Evolutionary conservation across 2,113 vertebrate genomes (phyloP), one percentile per base, ranked within the genome.

Genomic region (Carlito syrichta): DNA sequence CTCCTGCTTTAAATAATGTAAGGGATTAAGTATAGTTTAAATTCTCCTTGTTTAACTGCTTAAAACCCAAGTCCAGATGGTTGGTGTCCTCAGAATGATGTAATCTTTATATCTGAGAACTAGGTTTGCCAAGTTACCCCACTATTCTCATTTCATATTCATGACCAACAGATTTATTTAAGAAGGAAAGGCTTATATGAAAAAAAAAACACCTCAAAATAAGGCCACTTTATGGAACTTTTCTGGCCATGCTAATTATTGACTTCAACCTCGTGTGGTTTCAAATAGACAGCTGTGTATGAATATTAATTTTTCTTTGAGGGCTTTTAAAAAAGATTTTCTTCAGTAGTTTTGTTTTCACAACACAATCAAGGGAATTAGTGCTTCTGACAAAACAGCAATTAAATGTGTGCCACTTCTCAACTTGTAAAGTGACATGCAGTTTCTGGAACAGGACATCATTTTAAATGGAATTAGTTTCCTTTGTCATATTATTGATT

Each of bases 231-330:
- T 74, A 86, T 43, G 8, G 60, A 96, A 97, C 86, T 96, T 97
- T 68, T 81, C 81, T 13, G 76, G 91, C 96, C 89, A 82, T 76
- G 90, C 25, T 96, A 95, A 97, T 96, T 19, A 96, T 76, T 86
- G 92, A 96, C 96, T 97, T 96, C 50, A 76, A 76, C 74, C 95
- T 96, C 48, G 56, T 93, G 60, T 96, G 89, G 45, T 97, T 97
- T 97, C 96, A 91, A 66, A 97, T 91, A 96, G 98, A 92, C 98
- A 98, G 98, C 96, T 98, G 98, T 93, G 86, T 92, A 97, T 98
- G 98, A 98, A 98, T 98, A 98, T 98, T 99, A 97, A 98, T 98
- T 98, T 98, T 98, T 96, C 96, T 98, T 97, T 68, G 86, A 97
- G 96, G 96, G 86, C 52, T 97, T 98, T 97, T 58, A 85, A 2